A percentile compares a stretch with the other conserved stretches of the same genome.
Evolutionary conservation across 2,888 invertebrate species (phyloP).

Genomic region (Aelia acuminata): DNA sequence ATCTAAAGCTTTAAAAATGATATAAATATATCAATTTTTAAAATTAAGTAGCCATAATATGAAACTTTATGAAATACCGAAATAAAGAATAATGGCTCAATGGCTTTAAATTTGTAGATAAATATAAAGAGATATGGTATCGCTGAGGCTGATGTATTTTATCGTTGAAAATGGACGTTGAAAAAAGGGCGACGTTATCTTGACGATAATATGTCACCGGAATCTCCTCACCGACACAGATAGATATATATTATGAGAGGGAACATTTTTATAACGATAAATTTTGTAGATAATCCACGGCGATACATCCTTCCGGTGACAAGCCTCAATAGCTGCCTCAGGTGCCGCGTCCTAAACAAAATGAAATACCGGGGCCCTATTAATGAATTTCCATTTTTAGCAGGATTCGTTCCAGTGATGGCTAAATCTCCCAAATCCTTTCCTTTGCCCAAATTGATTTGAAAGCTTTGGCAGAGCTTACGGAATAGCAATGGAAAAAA

Average conservation of each 20-base stretch:
- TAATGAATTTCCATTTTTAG: slow-evolving; percentile 49
- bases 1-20: too few species aligned
- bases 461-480: not conserved
- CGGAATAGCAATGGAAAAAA: not conserved
- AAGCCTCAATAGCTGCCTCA: not conserved
- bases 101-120: not conserved
- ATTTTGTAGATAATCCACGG: not conserved
- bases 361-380: not conserved
- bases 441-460: not conserved
- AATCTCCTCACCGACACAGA: not conserved
- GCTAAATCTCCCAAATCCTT: slow-evolving; percentile 45
- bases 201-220: not conserved
- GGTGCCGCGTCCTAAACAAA: not conserved
- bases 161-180: not conserved
- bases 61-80: not conserved
- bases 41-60: too few species aligned
- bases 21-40: too few species aligned
- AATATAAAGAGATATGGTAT: not conserved
- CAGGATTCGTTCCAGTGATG: not conserved
- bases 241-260: not conserved
- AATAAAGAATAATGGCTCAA: not conserved
- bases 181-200: not conserved
- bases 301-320: slow-evolving; percentile 12
- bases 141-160: not conserved
- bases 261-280: not conserved